Conservation (phyloP, 1,140 invertebrate genomes). For the Lordiphosa collinella region DNA sequence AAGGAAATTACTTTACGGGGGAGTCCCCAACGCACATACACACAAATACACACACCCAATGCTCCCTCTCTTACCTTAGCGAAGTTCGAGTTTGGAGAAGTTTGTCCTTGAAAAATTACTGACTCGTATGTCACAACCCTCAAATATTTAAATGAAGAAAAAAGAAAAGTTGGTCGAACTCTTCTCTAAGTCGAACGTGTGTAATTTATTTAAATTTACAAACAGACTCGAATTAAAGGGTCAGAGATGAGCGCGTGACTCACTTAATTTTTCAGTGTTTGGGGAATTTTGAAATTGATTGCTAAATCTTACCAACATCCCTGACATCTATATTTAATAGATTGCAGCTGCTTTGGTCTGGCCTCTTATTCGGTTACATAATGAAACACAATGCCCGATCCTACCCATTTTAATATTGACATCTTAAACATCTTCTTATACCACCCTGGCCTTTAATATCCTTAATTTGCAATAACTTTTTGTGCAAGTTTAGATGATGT, state of each 20-base stretch:
- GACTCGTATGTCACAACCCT: constrained; percentile 65
- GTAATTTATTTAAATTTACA: constrained; percentile 76
- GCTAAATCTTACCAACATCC: too few species aligned
- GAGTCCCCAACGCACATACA: constrained; percentile 28
- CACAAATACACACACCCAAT: constrained; percentile 29
- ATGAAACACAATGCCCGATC: too few species aligned
- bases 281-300: too few species aligned
- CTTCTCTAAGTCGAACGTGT: constrained; percentile 63
- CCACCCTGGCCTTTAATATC: too few species aligned
- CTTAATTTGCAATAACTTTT: too few species aligned
- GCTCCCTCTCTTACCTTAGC: constrained; percentile 35
- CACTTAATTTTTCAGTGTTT: too few species aligned
- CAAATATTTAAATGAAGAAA: constrained; percentile 12
- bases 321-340: too few species aligned
- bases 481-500: too few species aligned
- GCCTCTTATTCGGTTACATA: too few species aligned
- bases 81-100: constrained; percentile 39
- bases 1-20: constrained; percentile 68
- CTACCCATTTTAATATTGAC: too few species aligned
- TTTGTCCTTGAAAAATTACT: constrained; percentile 73
- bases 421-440: too few species aligned
- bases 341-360: too few species aligned
- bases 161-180: constrained; percentile 22
- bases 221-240: constrained; percentile 13
- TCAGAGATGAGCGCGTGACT: constrained; percentile 9